Evolutionary conservation across 2,113 vertebrate genomes (phyloP).

Genomic region (Hemibagrus wyckioides): DNA sequence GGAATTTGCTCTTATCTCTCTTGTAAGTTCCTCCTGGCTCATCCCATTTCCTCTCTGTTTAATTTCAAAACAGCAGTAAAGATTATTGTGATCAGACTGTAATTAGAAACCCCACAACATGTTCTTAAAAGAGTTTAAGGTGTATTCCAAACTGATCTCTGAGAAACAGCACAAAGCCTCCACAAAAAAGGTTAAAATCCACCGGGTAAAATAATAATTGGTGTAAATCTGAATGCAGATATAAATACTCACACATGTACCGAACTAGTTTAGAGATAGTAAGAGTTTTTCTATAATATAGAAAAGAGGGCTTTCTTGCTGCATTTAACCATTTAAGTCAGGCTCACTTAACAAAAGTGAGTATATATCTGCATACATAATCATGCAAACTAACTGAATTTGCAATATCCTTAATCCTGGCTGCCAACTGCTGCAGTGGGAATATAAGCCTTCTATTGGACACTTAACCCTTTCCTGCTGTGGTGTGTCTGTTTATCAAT

Average conservation of each 20-base stretch:
- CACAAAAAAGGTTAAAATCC: neutral
- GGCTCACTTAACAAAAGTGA: neutral
- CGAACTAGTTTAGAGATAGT: neutral
- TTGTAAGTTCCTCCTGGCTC: constrained; percentile 44
- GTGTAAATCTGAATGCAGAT: neutral
- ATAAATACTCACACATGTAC: neutral
- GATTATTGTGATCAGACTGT: constrained; percentile 28
- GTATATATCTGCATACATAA: neutral
- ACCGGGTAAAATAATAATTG: neutral
- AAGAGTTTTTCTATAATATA: neutral
- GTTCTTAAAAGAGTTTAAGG: neutral
- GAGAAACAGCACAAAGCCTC: neutral
- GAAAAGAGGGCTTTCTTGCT: neutral
- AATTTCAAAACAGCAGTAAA: constrained; percentile 36
- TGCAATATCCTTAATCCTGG: constrained; percentile 10
- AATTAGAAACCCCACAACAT: neutral
- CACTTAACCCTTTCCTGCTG: constrained; percentile 71
- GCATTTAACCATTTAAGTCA: neutral
- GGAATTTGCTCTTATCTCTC: constrained; percentile 57
- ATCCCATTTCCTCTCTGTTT: constrained; percentile 49
- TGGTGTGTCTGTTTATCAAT: constrained; percentile 65
- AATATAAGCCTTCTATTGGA: constrained; percentile 61
- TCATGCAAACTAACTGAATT: neutral
- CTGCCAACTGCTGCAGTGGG: constrained; percentile 28
- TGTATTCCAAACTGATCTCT: neutral